Evolutionary conservation across 2,888 invertebrate species (phyloP).

Genomic region (Lagria hirta): DNA sequence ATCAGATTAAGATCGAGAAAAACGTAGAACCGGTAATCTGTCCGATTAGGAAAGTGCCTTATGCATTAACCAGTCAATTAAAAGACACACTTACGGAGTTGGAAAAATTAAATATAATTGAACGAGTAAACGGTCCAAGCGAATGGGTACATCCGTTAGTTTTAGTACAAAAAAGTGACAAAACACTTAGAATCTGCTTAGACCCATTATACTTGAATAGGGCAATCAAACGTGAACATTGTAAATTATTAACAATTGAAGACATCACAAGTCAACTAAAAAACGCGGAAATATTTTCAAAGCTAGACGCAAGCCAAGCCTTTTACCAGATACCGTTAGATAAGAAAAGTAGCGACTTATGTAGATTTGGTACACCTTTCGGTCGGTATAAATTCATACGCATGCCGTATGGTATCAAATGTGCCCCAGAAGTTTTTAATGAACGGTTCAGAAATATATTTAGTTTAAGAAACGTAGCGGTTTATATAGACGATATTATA

Average conservation of each 20-base stretch:
- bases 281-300: conserved; percentile 25
- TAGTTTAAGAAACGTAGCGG: conserved; percentile 20
- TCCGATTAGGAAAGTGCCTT: conserved; percentile 28
- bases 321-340: conserved; percentile 27
- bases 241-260: conserved; percentile 25
- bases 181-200: conserved; percentile 29
- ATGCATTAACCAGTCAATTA: conserved; percentile 26
- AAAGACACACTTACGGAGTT: conserved; percentile 10
- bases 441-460: conserved; percentile 13
- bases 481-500: too few species aligned
- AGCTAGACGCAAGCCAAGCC: conserved; percentile 24
- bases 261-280: conserved; percentile 25
- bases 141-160: conserved; percentile 34
- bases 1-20: conserved; percentile 24
- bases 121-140: too few species aligned
- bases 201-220: conserved; percentile 31
- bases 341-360: conserved; percentile 25
- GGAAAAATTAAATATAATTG: conserved; percentile 18
- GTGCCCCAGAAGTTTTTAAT: conserved; percentile 19
- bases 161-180: conserved; percentile 29
- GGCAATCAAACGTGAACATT: conserved; percentile 21
- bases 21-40: conserved; percentile 20
- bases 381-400: conserved; percentile 24
- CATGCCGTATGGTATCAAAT: conserved; percentile 21
- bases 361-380: conserved; percentile 29